These are phyloP conservation scores for Brachionus koreanus DNA, from an alignment of 1,140 invertebrate species.

Conservation along the genomic window DNA sequence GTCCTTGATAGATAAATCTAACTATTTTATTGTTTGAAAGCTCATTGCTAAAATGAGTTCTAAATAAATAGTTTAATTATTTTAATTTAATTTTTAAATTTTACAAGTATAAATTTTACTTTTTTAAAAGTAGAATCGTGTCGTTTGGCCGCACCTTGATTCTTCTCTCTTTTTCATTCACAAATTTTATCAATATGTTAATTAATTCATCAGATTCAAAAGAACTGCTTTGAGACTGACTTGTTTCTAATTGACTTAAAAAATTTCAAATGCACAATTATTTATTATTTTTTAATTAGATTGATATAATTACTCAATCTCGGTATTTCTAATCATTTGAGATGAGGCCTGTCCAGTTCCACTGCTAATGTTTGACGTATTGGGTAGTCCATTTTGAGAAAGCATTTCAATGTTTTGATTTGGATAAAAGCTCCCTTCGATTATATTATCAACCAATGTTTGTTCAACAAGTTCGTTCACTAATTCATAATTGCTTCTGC, in stretches of 20 bases:
- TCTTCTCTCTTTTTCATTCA: slow-evolving; percentile 28
- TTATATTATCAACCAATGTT: slow-evolving; percentile 25
- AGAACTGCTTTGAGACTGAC: neutral
- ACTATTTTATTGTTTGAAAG: slow-evolving; percentile 41
- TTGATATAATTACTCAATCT: neutral
- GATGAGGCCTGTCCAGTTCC: neutral
- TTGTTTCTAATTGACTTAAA: neutral
- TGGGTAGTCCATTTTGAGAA: neutral
- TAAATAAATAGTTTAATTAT: neutral
- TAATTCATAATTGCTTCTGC: slow-evolving; percentile 1
- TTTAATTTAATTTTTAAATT: neutral
- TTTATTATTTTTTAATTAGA: neutral
- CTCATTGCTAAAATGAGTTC: slow-evolving; percentile 26
- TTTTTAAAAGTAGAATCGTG: slow-evolving; percentile 33
- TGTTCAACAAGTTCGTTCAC: slow-evolving; percentile 38
- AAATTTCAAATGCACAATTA: neutral
- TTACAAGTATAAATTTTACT: no score
- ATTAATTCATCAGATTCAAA: neutral
- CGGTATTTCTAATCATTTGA: neutral
- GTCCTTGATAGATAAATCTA: slow-evolving; percentile 44
- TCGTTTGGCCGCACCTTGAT: slow-evolving; percentile 4
- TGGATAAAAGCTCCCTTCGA: slow-evolving; percentile 5
- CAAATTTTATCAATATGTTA: slow-evolving; percentile 29
- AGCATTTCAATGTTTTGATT: neutral
- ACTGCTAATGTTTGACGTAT: neutral